These are phyloP conservation scores for Brachypodius melanocephalos DNA, from an alignment of 2,113 vertebrate genomes.

Conservation along the genomic window DNA sequence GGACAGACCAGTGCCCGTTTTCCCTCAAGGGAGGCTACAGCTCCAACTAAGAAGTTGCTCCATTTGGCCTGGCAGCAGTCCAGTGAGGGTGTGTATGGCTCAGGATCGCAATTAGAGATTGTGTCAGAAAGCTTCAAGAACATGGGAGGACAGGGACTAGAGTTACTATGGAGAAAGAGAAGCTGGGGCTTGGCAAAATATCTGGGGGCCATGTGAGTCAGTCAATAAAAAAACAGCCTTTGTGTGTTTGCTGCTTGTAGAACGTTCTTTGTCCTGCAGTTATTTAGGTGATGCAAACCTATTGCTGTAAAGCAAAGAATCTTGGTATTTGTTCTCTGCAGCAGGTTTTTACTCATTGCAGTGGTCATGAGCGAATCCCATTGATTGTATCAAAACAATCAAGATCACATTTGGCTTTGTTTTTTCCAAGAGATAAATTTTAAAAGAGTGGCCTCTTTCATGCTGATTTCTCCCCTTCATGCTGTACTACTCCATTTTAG, in stretches of 20 bases:
- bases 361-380: background rate
- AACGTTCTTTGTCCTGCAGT: background rate
- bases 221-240: rapidly evolving
- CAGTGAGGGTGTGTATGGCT: background rate
- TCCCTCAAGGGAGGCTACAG: background rate
- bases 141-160: background rate
- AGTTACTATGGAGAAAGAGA: background rate
- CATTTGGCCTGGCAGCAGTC: background rate
- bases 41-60: background rate
- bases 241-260: background rate
- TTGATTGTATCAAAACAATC: background rate
- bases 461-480: background rate
- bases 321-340: background rate
- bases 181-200: background rate
- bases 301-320: background rate
- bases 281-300: background rate
- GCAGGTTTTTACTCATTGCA: background rate
- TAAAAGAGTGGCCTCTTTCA: background rate
- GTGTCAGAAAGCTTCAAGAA: background rate
- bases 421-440: background rate
- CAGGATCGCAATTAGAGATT: rapidly evolving
- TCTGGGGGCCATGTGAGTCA: rapidly evolving
- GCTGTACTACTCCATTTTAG: background rate
- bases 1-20: background rate
- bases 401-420: background rate